These are phyloP conservation scores for Brachypalpus laphriformis DNA, from an alignment of 2,888 invertebrate genomes.

Conservation along the genomic window DNA sequence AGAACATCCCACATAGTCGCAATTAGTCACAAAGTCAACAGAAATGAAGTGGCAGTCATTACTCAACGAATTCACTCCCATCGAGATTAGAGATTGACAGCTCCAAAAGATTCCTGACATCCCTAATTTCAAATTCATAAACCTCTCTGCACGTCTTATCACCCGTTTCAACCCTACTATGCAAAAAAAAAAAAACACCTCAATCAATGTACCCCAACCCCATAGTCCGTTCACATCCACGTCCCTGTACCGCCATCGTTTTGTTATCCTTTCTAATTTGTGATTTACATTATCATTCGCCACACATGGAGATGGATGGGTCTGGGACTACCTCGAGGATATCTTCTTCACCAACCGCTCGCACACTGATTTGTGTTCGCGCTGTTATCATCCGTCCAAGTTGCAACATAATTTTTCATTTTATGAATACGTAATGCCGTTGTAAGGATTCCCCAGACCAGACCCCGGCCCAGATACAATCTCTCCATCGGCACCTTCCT, in stretches of 20 bases:
- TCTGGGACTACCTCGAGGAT: conserved; percentile 1
- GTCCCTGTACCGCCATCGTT: conserved; percentile 47
- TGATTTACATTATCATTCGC: conserved; percentile 72
- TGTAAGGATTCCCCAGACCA: conserved; percentile 16
- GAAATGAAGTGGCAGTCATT: background rate
- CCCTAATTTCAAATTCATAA: conserved; percentile 56
- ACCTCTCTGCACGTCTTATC: conserved; percentile 23
- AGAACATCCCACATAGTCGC: background rate
- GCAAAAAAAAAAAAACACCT: conserved; percentile 8
- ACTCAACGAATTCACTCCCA: conserved; percentile 19
- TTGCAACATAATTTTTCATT: conserved; percentile 73
- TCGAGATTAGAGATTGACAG: conserved; percentile 4
- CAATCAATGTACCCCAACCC: conserved; percentile 49
- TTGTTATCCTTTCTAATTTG: conserved; percentile 73
- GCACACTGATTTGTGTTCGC: conserved; percentile 66
- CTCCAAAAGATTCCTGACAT: conserved; percentile 9
- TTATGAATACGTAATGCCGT: conserved; percentile 71
- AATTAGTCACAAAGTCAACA: conserved; percentile 35
- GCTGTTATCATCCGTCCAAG: conserved; percentile 72
- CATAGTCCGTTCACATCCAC: conserved; percentile 43
- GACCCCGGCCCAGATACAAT: conserved; percentile 16
- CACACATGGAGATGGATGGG: conserved; percentile 59
- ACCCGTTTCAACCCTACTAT: background rate
- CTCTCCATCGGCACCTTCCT: conserved; percentile 25
- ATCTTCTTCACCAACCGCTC: conserved; percentile 40